Evolutionary conservation across 2,888 invertebrate species (phyloP), one percentile per base, ranked within the genome.

Genomic region (Ennomos fuscantarius): DNA sequence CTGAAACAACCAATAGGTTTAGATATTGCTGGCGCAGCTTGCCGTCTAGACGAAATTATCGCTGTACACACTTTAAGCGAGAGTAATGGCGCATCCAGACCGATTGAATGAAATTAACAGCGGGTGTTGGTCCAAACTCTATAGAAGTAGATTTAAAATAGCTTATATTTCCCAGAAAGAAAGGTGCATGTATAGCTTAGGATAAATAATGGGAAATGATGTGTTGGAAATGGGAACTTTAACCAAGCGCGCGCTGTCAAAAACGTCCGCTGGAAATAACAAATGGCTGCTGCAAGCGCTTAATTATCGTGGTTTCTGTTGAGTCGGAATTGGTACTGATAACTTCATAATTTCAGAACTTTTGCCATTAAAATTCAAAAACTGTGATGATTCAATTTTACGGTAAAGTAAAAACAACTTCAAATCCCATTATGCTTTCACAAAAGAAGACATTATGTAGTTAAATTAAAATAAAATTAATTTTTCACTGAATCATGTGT

Each of bases 1-100:
- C 91, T 91, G 73, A 40, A 68, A 70, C 51, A 59, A 36, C 2
- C 49, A 47, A 47, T 49, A 56, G 39, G 49, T 40, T 55, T 45
- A 64, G 49, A 54, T 24, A 52, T 49, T 54, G 59, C 54, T 52
- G 48, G 68, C 55, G 55, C 55, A 62, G 51, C 55, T 56, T 58
- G 65, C 47, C 45, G 65, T 65, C 65, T 65, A 65, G 65, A 62
- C 60, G 32, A 44, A 56, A 49, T 57, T 56, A 64, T 60, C 55
- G 55, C 39, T 60, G 52, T n/a, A n/a, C n/a, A n/a, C 52, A 59
- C 47, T 63, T 59, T 54, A 58, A 49, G 48, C 39, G 40, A 40
- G 43, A 40, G 39, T 53, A 50, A 60, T 34, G 52, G 60, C 46
- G 40, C 45, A 41, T 35, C 34, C 12, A 37, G 50, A 53, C 47